Percentiles rank a stretch among this genome's conserved stretches.
These are phyloP conservation scores for Amblyteles armatorius DNA, from an alignment of 2,888 invertebrate species.

Conservation along the genomic window DNA sequence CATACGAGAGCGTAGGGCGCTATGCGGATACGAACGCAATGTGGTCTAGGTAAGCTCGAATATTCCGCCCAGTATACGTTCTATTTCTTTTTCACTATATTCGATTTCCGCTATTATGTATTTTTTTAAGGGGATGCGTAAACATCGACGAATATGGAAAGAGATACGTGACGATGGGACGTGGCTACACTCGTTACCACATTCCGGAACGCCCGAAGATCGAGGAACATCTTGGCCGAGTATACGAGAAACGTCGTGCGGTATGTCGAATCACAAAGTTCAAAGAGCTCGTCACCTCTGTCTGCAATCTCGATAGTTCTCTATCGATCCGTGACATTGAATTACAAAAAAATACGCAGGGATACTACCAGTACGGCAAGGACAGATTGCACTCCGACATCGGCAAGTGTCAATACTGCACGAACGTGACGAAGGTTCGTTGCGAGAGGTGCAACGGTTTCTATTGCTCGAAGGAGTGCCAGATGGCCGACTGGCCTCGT, in stretches of 20 bases:
- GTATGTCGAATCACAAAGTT: slow-evolving; percentile 33
- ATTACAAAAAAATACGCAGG: slow-evolving; percentile 63
- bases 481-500: slow-evolving; percentile 77
- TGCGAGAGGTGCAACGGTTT: slow-evolving; percentile 76
- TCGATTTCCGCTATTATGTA: neutral
- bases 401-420: slow-evolving; percentile 70
- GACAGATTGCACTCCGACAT: slow-evolving; percentile 67
- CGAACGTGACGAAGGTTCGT: slow-evolving; percentile 60
- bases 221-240: slow-evolving; percentile 67
- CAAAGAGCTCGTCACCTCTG: neutral
- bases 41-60: slow-evolving; percentile 78
- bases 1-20: slow-evolving; percentile 73
- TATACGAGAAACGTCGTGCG: slow-evolving; percentile 74
- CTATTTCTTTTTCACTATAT: slow-evolving; percentile 25
- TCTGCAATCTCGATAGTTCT: neutral
- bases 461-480: slow-evolving; percentile 80
- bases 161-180: slow-evolving; percentile 79
- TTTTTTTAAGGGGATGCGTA: neutral
- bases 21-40: slow-evolving; percentile 75
- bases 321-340: neutral
- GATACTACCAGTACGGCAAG: slow-evolving; percentile 75
- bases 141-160: slow-evolving; percentile 70
- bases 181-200: slow-evolving; percentile 79
- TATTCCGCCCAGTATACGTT: neutral
- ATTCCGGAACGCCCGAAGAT: slow-evolving; percentile 74